A percentile compares a stretch with the other conserved stretches of the same genome.
phyloP scores from a whole-genome alignment of 2,888 invertebrate genomes.

The Heliconius cydno region DNA sequence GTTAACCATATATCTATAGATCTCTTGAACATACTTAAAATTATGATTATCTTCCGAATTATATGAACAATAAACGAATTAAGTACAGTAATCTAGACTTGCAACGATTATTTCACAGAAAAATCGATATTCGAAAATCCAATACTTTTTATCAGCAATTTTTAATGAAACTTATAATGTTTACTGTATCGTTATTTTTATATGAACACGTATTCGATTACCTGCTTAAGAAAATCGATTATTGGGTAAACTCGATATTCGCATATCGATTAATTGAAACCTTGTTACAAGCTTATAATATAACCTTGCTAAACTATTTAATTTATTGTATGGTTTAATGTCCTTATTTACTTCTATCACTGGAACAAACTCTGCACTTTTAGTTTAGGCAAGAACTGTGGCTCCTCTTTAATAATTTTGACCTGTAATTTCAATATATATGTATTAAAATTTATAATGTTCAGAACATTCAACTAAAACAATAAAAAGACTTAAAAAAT shows the following conservation, averaged over 20 bases:
- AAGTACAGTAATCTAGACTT: constrained; percentile 30
- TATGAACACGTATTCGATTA: constrained; percentile 12
- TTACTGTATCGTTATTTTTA: background rate
- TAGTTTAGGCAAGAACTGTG: constrained; percentile 72
- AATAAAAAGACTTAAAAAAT: no score
- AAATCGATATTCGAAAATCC: constrained; percentile 21
- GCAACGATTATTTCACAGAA: constrained; percentile 15
- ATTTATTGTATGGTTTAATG: constrained; percentile 26
- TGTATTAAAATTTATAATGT: background rate
- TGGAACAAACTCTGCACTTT: constrained; percentile 78
- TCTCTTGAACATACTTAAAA: constrained; percentile 40
- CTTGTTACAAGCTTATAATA: constrained; percentile 21
- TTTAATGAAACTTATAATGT: background rate
- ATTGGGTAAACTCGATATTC: background rate
- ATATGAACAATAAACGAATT: constrained; percentile 27
- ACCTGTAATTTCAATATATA: constrained; percentile 61
- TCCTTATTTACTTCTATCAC: constrained; percentile 55
- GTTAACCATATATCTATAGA: constrained; percentile 38
- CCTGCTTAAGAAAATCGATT: background rate
- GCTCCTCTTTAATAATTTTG: constrained; percentile 65
- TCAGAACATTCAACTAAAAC: no score
- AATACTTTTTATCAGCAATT: background rate
- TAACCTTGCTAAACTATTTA: constrained; percentile 24
- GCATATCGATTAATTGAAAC: background rate
- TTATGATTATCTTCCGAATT: constrained; percentile 25